A percentile compares a stretch with the other conserved stretches of the same genome.
phyloP scores from a whole-genome alignment of 23 tunicate genomes.

The Corella eumyota region DNA sequence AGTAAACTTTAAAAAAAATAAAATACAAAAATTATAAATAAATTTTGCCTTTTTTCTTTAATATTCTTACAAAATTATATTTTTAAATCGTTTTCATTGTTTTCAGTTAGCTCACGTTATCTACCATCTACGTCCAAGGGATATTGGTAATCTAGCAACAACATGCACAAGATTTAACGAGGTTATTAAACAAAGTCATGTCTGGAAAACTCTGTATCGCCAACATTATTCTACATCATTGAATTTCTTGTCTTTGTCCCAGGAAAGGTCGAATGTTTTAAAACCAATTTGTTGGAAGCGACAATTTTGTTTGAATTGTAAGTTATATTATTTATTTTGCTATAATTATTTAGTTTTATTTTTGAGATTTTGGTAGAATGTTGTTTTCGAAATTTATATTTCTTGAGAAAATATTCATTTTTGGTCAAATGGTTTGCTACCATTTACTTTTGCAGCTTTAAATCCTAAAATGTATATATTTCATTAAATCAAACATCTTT shows the following conservation, averaged over 20 bases:
- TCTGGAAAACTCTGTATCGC: constrained; percentile 54
- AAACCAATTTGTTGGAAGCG: too few relatives aligned
- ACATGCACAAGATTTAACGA: constrained; percentile 38
- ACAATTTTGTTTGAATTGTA: background rate
- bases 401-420: background rate
- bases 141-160: constrained; percentile 42
- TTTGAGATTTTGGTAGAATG: background rate
- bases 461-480: background rate
- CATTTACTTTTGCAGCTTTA: background rate
- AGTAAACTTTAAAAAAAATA: background rate
- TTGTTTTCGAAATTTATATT: background rate
- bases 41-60: background rate
- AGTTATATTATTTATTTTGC: background rate
- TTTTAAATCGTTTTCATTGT: too few relatives aligned
- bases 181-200: constrained; percentile 43
- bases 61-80: too few relatives aligned
- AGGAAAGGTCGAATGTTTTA: too few relatives aligned
- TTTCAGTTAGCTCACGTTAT: constrained; percentile 47
- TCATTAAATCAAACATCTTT: background rate
- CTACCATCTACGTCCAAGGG: constrained; percentile 34
- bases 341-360: background rate
- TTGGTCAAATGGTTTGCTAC: background rate
- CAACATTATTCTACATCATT: constrained; percentile 37
- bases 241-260: too few relatives aligned
- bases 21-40: background rate